Conservation (phyloP, 2,888 invertebrate genomes). For the Sarcophaga subvicina region DNA sequence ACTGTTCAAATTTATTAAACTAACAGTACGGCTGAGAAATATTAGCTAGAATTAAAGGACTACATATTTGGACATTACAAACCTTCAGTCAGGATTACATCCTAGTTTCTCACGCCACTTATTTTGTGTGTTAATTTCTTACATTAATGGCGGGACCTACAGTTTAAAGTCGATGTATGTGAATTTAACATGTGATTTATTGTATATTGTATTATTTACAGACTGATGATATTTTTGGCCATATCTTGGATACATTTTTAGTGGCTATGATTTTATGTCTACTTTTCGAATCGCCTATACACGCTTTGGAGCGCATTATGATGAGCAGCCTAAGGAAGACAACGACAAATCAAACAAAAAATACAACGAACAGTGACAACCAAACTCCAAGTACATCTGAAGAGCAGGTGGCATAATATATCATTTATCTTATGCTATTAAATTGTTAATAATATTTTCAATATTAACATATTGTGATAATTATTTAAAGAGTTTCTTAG, state of each 20-base stretch:
- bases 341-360: conserved; percentile 2
- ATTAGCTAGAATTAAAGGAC: too few relatives aligned
- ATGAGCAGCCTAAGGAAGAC: conserved; percentile 75
- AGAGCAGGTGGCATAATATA: conserved; percentile 71
- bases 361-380: conserved; percentile 51
- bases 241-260: conserved; percentile 82
- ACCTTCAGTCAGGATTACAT: too few relatives aligned
- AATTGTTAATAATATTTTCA: conserved; percentile 26
- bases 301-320: conserved; percentile 87
- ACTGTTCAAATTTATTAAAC: too few relatives aligned
- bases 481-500: conserved; percentile 28
- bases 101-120: too few relatives aligned
- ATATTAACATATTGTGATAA: conserved; percentile 54
- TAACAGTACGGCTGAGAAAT: too few relatives aligned
- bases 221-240: conserved; percentile 83
- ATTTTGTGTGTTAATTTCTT: too few relatives aligned
- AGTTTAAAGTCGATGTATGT: too few relatives aligned
- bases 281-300: conserved; percentile 88
- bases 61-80: too few relatives aligned
- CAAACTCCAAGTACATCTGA: conserved; percentile 73
- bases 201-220: conserved; percentile 75
- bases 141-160: too few relatives aligned
- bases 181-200: too few relatives aligned
- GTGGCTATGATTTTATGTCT: conserved; percentile 86
- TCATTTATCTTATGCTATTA: background rate